Evolutionary conservation across 2,113 vertebrate species (phyloP).

Genomic region (Cavia aperea): DNA sequence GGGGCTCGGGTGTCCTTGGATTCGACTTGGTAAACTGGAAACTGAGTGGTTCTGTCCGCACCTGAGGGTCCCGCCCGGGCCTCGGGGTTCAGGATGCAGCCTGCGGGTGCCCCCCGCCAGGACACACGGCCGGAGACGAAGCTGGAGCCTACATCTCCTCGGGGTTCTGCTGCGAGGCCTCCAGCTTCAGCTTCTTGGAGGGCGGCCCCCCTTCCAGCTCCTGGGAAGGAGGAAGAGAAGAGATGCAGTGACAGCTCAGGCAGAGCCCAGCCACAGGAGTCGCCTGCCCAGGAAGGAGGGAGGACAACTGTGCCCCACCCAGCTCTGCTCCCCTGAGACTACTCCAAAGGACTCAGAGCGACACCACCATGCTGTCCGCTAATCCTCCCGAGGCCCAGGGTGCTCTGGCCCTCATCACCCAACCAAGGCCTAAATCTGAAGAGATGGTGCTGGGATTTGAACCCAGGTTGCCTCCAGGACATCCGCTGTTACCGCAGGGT

Average conservation of each 20-base stretch:
- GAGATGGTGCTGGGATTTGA: background rate
- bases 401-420: background rate
- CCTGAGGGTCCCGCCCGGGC: conserved; percentile 76
- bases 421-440: background rate
- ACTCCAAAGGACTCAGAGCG: background rate
- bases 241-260: background rate
- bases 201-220: conserved; percentile 91
- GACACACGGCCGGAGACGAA: conserved; percentile 69
- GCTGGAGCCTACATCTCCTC: conserved; percentile 87
- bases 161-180: conserved; percentile 87
- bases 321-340: background rate
- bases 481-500: background rate
- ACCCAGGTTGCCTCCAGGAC: background rate
- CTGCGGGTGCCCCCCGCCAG: conserved; percentile 77
- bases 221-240: conserved; percentile 72
- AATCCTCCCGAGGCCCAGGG: background rate
- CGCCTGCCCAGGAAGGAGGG: fast-evolving
- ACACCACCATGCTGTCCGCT: background rate
- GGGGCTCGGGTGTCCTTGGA: conserved; percentile 78
- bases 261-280: no score
- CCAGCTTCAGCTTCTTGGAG: conserved; percentile 94
- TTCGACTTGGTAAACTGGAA: conserved; percentile 81
- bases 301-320: background rate
- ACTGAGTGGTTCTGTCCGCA: conserved; percentile 78
- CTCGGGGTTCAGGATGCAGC: conserved; percentile 75